Conservation (phyloP, 1,140 invertebrate genomes). For the Drosophila teissieri region DNA sequence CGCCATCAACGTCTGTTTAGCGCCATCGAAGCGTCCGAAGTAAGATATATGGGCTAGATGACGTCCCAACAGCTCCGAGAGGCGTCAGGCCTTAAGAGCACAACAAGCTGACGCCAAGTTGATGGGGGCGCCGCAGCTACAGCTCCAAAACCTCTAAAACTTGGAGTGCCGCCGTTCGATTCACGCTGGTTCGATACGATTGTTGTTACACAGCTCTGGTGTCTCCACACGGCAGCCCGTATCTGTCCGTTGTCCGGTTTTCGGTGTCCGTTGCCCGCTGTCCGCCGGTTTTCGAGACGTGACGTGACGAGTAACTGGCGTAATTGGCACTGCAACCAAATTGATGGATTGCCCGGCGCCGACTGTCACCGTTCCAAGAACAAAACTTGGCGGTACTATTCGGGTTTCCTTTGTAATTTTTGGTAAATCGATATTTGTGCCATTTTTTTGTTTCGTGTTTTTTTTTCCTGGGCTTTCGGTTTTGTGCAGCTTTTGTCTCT, state of each 20-base stretch:
- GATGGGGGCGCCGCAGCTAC: slow-evolving; percentile 30
- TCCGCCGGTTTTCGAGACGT: slow-evolving; percentile 39
- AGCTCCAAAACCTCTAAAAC: slow-evolving; percentile 30
- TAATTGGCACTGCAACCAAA: slow-evolving; percentile 74
- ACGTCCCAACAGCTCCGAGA: slow-evolving; percentile 8
- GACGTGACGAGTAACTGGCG: slow-evolving; percentile 74
- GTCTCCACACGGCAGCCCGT: slow-evolving; percentile 42
- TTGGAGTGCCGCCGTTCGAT: slow-evolving; percentile 30
- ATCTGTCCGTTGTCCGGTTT: slow-evolving; percentile 31
- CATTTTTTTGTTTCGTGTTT: slow-evolving; percentile 51
- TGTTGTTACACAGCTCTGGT: slow-evolving; percentile 34
- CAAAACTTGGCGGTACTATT: slow-evolving; percentile 66
- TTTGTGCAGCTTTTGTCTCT: slow-evolving; percentile 60
- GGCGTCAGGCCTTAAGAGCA: slow-evolving; percentile 9
- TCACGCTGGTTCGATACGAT: slow-evolving; percentile 37
- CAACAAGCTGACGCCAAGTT: slow-evolving; percentile 35
- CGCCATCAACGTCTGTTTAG: slow-evolving; percentile 48
- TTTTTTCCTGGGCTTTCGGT: slow-evolving; percentile 20
- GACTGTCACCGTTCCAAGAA: slow-evolving; percentile 64
- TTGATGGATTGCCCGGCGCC: slow-evolving; percentile 76
- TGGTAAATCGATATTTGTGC: slow-evolving; percentile 76
- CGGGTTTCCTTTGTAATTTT: slow-evolving; percentile 56
- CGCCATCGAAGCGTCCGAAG: slow-evolving; percentile 40
- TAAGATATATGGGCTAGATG: slow-evolving; percentile 48
- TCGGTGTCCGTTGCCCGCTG: slow-evolving; percentile 8